A percentile compares a stretch with the other conserved stretches of the same genome.
These are phyloP conservation scores for Nannobrachium achirus DNA, from an alignment of 2,113 vertebrate genomes.

Conservation along the genomic window DNA sequence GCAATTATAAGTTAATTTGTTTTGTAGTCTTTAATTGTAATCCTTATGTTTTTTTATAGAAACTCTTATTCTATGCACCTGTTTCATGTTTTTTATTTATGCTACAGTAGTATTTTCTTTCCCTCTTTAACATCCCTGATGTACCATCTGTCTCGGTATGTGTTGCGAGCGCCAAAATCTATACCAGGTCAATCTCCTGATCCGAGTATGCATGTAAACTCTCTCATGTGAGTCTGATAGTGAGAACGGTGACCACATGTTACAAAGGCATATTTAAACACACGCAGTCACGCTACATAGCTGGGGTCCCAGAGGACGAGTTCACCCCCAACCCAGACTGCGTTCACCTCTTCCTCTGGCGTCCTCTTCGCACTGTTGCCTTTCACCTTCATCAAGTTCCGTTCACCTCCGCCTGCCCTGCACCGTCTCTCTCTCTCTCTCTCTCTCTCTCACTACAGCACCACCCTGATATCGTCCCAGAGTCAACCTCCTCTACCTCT, in stretches of 20 bases:
- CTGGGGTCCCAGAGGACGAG: neutral
- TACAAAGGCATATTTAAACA: neutral
- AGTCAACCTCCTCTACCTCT: constrained; percentile 12
- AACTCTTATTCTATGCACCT: too few species aligned
- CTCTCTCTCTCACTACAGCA: constrained; percentile 25
- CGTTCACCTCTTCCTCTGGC: neutral
- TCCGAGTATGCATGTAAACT: too few species aligned
- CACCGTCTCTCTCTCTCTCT: constrained; percentile 13
- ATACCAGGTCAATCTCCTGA: neutral
- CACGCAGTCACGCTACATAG: neutral
- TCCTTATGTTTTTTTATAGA: neutral
- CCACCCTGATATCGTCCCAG: neutral
- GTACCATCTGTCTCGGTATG: neutral
- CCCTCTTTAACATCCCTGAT: neutral
- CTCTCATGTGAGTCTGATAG: neutral
- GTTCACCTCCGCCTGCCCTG: constrained; percentile 30
- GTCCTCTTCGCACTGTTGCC: constrained; percentile 19
- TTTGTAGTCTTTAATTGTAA: neutral
- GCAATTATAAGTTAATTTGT: neutral
- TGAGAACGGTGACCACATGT: neutral
- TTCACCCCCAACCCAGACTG: neutral
- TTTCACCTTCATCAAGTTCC: constrained; percentile 34
- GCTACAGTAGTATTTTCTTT: too few species aligned
- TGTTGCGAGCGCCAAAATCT: neutral
- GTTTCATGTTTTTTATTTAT: neutral